phyloP scores from a whole-genome alignment of 2,797 vertebrate species.

The Morelia viridis region DNA sequence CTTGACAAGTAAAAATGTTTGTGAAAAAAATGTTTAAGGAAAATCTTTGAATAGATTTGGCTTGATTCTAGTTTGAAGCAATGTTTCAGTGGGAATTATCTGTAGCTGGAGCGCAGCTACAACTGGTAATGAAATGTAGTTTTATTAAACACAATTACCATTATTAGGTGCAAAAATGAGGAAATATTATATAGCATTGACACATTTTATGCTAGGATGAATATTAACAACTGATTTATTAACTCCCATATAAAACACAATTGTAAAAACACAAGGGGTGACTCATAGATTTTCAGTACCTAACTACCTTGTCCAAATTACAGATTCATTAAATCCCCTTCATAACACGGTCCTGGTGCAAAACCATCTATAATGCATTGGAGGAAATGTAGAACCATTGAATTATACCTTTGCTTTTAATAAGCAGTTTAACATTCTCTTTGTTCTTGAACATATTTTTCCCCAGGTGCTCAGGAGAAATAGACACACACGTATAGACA shows the following conservation, averaged over 20 bases:
- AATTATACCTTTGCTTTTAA: conserved; percentile 66
- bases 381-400: conserved; percentile 52
- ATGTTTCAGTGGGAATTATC: not conserved
- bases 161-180: conserved; percentile 55
- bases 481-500: conserved; percentile 18
- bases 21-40: not conserved
- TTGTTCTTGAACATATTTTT: conserved; percentile 57
- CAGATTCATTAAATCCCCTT: conserved; percentile 48
- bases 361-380: conserved; percentile 21
- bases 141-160: conserved; percentile 58
- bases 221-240: conserved; percentile 65
- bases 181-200: conserved; percentile 48
- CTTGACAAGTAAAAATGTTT: not conserved
- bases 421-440: conserved; percentile 54
- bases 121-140: conserved; percentile 47
- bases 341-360: conserved; percentile 41
- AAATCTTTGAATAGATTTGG: not conserved
- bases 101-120: conserved; percentile 49
- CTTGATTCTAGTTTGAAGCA: not conserved
- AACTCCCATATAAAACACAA: conserved; percentile 50
- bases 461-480: conserved; percentile 35
- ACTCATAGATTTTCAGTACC: conserved; percentile 46
- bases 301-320: conserved; percentile 62
- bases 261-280: conserved; percentile 57
- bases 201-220: conserved; percentile 62